A percentile compares a stretch with the other conserved stretches of the same genome.
phyloP scores from a whole-genome alignment of 64 coral and sea anemone species.

The Montipora efflorescens region DNA sequence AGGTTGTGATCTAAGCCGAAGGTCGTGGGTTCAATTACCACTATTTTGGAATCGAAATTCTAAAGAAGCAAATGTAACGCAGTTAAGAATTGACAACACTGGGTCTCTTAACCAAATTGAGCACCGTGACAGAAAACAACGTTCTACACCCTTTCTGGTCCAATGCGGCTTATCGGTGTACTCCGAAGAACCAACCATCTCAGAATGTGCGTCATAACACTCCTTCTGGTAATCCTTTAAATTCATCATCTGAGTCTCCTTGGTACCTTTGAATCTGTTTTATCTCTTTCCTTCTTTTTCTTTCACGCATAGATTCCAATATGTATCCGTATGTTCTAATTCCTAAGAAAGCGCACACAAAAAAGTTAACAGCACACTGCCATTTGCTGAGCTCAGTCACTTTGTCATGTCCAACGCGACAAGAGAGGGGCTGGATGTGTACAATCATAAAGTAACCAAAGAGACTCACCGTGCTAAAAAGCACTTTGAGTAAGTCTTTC shows the following conservation, averaged over 20 bases:
- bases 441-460: slow-evolving; percentile 77
- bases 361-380: slow-evolving; percentile 88
- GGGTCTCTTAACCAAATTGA: no score
- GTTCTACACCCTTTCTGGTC: no score
- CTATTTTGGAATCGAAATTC: no score
- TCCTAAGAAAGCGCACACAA: slow-evolving; percentile 70
- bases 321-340: slow-evolving; percentile 71
- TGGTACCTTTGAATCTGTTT: not conserved
- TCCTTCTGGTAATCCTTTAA: slow-evolving; percentile 25
- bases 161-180: no score
- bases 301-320: slow-evolving; percentile 9
- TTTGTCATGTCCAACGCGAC: slow-evolving; percentile 69
- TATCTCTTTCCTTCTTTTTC: slow-evolving; percentile 14
- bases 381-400: slow-evolving; percentile 79
- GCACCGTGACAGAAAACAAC: no score
- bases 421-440: slow-evolving; percentile 75
- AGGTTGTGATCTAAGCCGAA: no score
- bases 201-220: not conserved
- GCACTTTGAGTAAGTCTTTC: slow-evolving; percentile 70
- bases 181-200: no score
- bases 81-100: no score
- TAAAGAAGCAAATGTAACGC: no score
- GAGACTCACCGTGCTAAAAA: slow-evolving; percentile 82
- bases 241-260: slow-evolving; percentile 32
- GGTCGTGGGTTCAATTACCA: no score